Evolutionary conservation across 2,797 vertebrate species (phyloP).

Genomic region (Ibycter americanus): DNA sequence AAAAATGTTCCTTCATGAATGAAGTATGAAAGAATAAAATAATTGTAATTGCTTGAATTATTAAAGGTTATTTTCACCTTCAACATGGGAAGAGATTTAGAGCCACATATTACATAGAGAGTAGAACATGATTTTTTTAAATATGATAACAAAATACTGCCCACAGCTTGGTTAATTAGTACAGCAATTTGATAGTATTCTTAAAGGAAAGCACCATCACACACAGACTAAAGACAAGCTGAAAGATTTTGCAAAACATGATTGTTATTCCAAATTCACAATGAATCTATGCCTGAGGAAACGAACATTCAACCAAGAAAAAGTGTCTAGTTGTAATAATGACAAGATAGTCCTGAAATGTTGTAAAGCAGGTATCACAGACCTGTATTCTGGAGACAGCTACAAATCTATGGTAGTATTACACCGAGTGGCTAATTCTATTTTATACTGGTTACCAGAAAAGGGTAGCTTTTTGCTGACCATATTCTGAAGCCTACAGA

Average conservation of each 20-base stretch:
- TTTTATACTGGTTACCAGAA: neutral
- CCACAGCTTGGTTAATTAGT: neutral
- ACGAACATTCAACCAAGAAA: neutral
- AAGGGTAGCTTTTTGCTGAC: neutral
- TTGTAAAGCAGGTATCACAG: neutral
- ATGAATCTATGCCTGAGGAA: neutral
- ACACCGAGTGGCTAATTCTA: neutral
- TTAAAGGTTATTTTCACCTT: neutral
- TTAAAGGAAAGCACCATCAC: neutral
- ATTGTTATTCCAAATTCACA: neutral
- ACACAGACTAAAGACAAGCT: neutral
- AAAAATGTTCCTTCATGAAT: neutral
- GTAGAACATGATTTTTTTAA: neutral
- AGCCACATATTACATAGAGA: neutral
- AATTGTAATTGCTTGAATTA: neutral
- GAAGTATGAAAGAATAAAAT: neutral
- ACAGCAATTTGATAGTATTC: neutral
- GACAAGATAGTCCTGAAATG: neutral
- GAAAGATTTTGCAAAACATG: neutral
- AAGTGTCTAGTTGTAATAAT: neutral
- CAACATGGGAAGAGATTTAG: neutral
- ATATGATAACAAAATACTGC: neutral
- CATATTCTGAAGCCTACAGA: neutral
- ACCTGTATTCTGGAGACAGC: neutral
- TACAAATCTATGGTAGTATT: neutral